These are phyloP conservation scores for Umimayanthus kanabou DNA, from an alignment of 92 coral and sea anemone genomes.

Conservation along the genomic window DNA sequence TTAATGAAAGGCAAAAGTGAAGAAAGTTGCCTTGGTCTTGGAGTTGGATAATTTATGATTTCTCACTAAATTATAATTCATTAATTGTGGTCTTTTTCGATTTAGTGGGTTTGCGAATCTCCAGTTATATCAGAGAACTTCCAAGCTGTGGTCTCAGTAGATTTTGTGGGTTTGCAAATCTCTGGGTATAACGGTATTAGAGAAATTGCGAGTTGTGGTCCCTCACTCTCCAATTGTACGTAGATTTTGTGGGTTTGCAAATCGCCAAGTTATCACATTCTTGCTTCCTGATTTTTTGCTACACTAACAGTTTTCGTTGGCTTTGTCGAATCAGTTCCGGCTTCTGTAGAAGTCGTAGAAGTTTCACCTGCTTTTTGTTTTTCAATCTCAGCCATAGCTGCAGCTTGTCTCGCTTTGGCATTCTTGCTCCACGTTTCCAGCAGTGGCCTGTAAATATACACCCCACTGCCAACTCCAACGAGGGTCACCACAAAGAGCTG, in stretches of 20 bases:
- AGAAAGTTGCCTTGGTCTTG: no score
- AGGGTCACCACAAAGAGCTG: slow-evolving; percentile 76
- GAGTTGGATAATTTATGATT: no score
- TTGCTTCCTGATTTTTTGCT: neutral
- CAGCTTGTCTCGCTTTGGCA: slow-evolving; percentile 26
- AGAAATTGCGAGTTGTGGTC: no score
- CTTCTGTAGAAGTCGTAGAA: neutral
- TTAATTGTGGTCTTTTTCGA: no score
- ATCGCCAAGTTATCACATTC: neutral
- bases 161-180: no score
- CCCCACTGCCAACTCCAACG: slow-evolving; percentile 86
- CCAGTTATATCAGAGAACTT: no score
- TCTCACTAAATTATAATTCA: no score
- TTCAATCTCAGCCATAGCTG: neutral
- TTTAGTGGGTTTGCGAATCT: no score
- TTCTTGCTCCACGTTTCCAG: slow-evolving; percentile 58
- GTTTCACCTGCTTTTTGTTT: slow-evolving; percentile 12
- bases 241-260: neutral
- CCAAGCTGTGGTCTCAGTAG: no score
- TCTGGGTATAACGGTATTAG: no score
- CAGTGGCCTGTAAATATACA: slow-evolving; percentile 83
- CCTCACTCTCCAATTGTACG: no score
- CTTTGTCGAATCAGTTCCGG: neutral
- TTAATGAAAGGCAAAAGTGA: no score
- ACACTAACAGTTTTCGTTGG: neutral